Base-by-base conservation (phyloP, 1,140 invertebrate species). In the Formica exsecta region DNA sequence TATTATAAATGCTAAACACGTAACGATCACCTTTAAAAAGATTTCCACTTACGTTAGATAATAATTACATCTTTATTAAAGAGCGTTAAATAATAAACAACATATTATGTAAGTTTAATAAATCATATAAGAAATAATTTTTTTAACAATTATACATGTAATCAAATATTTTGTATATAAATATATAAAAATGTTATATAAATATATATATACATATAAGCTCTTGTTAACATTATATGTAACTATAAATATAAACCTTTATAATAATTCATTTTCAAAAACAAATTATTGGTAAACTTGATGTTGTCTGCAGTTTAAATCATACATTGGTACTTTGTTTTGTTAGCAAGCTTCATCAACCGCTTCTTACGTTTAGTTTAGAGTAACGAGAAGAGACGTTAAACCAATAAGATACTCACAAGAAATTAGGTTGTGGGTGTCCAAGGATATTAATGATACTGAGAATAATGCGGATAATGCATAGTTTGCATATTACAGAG, bases 401-500 rank as follows among this genome's bases (percentile, higher is more conserved):
- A 65, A 85, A 61, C 61, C 44, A 77, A 75, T 75, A 64, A 77
- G 19, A 29, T 48, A 64, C 62, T 64, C 29, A 11, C 59, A 77
- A 85, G 48, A 83, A 83, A 59, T 83, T 61, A 48, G 71, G 25
- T 36, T 38, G 76, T 66, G 51, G 76, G 22, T 22, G 76, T 80
- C 48, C 16, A 65, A 86, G 65, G 62, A 81, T 75, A 71, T 85
- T 73, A 64, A 59, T 36, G 61, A 51, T 87, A 88, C 75, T 73
- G 9, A 81, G 44, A 64, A 66, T 71, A 87, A 76, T 86, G 25
- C 64, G n/a, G 86, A 87, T 87, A 86, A 85, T 86, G 44, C 54
- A 41, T 79, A 73, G 62, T 32, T 32, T 59, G 57, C 57, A 85
- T 51, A 51, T 65, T 74, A 54, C 64, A 22, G 22, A 85, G 54